A percentile compares a stretch with the other conserved stretches of the same genome.
phyloP scores from a whole-genome alignment of 2,888 invertebrate genomes.

The Ophraella communa region DNA sequence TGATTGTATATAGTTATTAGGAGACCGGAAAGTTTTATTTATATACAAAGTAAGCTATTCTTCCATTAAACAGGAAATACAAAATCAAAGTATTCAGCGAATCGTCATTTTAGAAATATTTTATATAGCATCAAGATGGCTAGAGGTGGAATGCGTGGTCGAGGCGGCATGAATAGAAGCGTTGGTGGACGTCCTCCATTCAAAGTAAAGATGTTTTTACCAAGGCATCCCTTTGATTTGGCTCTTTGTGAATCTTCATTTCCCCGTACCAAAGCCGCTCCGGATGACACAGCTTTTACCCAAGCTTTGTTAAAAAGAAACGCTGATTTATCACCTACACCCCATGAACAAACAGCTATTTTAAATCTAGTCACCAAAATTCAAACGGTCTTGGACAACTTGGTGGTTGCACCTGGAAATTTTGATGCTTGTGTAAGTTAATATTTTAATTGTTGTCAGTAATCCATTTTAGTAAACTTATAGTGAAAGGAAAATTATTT shows the following conservation, averaged over 20 bases:
- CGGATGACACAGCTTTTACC: slow-evolving; percentile 86
- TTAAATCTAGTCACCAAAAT: slow-evolving; percentile 93
- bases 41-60: neutral
- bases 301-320: slow-evolving; percentile 92
- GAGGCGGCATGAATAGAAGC: slow-evolving; percentile 68
- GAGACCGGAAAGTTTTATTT: neutral
- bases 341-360: slow-evolving; percentile 90
- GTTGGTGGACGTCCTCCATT: slow-evolving; percentile 69
- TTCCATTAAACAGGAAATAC: neutral
- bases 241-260: slow-evolving; percentile 89
- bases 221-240: slow-evolving; percentile 86
- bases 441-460: slow-evolving; percentile 1
- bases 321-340: slow-evolving; percentile 87
- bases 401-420: slow-evolving; percentile 91
- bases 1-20: neutral
- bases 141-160: slow-evolving; percentile 73
- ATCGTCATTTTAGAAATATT: neutral
- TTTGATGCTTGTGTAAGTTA: slow-evolving; percentile 93
- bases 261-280: slow-evolving; percentile 79
- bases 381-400: slow-evolving; percentile 91
- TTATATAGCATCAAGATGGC: slow-evolving; percentile 64
- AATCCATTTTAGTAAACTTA: no score
- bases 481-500: no score
- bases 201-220: slow-evolving; percentile 70
- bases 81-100: neutral